Base-by-base conservation (phyloP, 2,888 invertebrate genomes). In the Blastobasis adustella region DNA sequence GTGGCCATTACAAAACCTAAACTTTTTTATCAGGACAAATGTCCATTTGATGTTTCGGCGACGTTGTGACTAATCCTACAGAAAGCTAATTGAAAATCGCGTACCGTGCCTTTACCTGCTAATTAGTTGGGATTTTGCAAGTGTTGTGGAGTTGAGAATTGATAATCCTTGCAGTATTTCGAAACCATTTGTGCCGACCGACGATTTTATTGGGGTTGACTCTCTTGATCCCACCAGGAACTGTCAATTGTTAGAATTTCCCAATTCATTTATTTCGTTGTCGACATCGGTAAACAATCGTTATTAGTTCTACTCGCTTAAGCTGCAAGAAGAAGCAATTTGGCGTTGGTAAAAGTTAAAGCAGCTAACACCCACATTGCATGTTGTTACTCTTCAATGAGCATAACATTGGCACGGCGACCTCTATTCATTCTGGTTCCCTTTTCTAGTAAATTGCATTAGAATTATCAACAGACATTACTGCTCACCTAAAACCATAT, bases 21-120 rank as follows among this genome's bases (percentile, higher is more conserved):
- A 86, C 83, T 87, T 87, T 83, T 87, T 85, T 86, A 85, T 82
- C 86, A 76, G 82, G 79, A 84, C 84, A 80, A 87, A 85, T 86
- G 86, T 87, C 88, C 83, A 86, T 81, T 86, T 85, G 88, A 87
- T 88, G 88, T 87, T 88, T 87, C 86, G 87, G 87, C 87, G 87
- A 87, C 86, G 84, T 84, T 85, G 86, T 86, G 85, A 83, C 84
- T 85, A 83, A 86, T 87, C 76, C 69, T 74, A 69, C 63, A 63
- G 63, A 73, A 78, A 76, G 66, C 67, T 72, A 69, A 70, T 72
- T 72, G 63, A 73, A 79, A 79, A 76, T 79, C 69, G 67, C 66
- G 62, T 76, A 67, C 69, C 67, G 73, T 79, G 71, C 67, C 74
- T 67, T 69, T 73, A 66, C 64, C 66, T 69, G 58, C 50, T 64